phyloP scores from a whole-genome alignment of 2,113 vertebrate species.

The Jaculus jaculus region DNA sequence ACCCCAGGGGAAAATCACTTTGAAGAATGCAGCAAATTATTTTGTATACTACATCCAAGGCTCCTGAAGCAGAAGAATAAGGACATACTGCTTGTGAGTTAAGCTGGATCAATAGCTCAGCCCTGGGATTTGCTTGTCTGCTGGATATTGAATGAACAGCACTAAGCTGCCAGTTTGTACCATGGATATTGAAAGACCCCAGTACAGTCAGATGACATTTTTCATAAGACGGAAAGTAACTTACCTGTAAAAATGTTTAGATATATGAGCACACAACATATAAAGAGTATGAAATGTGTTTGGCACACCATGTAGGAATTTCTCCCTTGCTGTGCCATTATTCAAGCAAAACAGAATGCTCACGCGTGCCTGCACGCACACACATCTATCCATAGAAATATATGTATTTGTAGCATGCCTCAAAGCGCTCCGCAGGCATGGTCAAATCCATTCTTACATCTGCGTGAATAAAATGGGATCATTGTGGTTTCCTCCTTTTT shows the following conservation, averaged over 20 bases:
- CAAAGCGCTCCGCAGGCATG: neutral
- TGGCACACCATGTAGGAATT: neutral
- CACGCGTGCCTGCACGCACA: rapidly evolving
- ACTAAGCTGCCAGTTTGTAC: slow-evolving; percentile 49
- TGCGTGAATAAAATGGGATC: neutral
- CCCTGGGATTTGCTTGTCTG: slow-evolving; percentile 41
- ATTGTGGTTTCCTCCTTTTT: slow-evolving; percentile 29
- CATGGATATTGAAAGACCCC: slow-evolving; percentile 54
- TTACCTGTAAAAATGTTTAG: slow-evolving; percentile 66
- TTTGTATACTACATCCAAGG: slow-evolving; percentile 60
- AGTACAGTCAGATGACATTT: slow-evolving; percentile 24
- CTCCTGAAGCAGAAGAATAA: slow-evolving; percentile 14
- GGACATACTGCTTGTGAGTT: slow-evolving; percentile 49
- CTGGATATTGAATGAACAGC: slow-evolving; percentile 56
- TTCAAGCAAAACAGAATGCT: neutral
- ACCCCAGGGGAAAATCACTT: slow-evolving; percentile 49
- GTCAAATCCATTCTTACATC: neutral
- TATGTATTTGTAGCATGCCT: neutral
- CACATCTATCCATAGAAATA: neutral
- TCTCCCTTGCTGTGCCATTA: neutral
- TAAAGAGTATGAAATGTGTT: neutral
- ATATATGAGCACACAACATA: slow-evolving; percentile 42
- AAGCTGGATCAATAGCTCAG: slow-evolving; percentile 74
- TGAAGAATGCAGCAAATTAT: slow-evolving; percentile 60
- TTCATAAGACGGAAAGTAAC: slow-evolving; percentile 50